Conservation (phyloP, 2,888 invertebrate genomes). For the Seira musarum region DNA sequence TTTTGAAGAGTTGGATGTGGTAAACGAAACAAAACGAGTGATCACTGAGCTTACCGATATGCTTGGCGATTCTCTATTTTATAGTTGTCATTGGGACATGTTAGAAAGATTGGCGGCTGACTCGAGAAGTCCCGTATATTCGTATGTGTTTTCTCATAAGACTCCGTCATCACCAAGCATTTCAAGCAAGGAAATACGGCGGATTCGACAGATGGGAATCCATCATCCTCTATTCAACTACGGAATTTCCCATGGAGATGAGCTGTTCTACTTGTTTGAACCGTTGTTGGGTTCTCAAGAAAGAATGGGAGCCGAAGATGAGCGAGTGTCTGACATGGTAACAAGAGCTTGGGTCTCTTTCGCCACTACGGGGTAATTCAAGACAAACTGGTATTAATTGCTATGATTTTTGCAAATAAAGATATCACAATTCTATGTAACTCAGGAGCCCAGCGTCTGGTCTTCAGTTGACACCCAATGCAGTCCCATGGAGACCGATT, state of each 20-base stretch:
- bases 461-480: slow-evolving; percentile 41
- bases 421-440: slow-evolving; percentile 18
- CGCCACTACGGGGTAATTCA: slow-evolving; percentile 59
- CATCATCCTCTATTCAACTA: slow-evolving; percentile 64
- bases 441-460: slow-evolving; percentile 57
- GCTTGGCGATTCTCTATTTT: slow-evolving; percentile 58
- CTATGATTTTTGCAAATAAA: neutral
- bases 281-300: slow-evolving; percentile 45
- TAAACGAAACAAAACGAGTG: slow-evolving; percentile 62
- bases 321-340: slow-evolving; percentile 59
- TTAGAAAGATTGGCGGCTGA: slow-evolving; percentile 61
- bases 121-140: slow-evolving; percentile 54
- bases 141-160: slow-evolving; percentile 67
- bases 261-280: slow-evolving; percentile 66
- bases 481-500: slow-evolving; percentile 65
- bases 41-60: slow-evolving; percentile 61
- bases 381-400: neutral
- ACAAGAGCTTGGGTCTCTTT: slow-evolving; percentile 62
- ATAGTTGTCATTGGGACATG: slow-evolving; percentile 64
- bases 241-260: slow-evolving; percentile 64
- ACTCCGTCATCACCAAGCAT: slow-evolving; percentile 60
- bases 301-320: slow-evolving; percentile 54
- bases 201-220: slow-evolving; percentile 53
- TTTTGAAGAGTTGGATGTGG: slow-evolving; percentile 64
- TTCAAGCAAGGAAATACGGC: slow-evolving; percentile 29